Conservation (phyloP, 2,888 invertebrate genomes). For the Tortricodes alternella region DNA sequence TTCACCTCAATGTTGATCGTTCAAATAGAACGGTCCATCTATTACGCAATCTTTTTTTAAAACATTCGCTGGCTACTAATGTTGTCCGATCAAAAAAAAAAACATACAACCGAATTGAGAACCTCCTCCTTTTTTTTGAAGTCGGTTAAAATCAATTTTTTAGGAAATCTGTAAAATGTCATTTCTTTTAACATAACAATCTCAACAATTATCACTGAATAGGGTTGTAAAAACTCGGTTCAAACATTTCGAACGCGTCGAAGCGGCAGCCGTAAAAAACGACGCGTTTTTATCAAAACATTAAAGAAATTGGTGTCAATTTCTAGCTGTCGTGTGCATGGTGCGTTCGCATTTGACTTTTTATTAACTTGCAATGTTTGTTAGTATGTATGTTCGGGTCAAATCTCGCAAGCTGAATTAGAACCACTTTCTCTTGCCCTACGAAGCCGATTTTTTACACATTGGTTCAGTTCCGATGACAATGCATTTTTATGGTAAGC, state of each 20-base stretch:
- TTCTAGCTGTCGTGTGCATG: constrained; percentile 11
- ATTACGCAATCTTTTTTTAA: constrained; percentile 9
- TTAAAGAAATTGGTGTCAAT: constrained; percentile 24
- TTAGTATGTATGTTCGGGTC: no score
- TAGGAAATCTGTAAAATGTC: no score
- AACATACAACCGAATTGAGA: not conserved
- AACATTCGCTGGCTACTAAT: not conserved
- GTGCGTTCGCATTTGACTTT: constrained; percentile 1
- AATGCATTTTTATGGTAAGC: no score
- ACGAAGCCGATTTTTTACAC: no score
- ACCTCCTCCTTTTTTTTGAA: no score
- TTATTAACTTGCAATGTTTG: no score
- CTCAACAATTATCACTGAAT: not conserved
- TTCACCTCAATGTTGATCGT: constrained; percentile 8
- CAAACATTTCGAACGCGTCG: constrained; percentile 8
- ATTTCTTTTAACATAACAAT: no score
- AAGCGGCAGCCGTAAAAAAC: constrained; percentile 16
- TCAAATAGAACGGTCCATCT: constrained; percentile 17
- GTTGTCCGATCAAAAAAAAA: not conserved
- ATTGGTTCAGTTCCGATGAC: no score
- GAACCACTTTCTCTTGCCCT: no score
- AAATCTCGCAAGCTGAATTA: no score
- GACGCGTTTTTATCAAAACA: constrained; percentile 22
- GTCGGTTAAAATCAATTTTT: no score
- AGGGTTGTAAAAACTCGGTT: constrained; percentile 13